Percentiles rank a stretch among this genome's conserved stretches.
Conservation (phyloP, 1,140 invertebrate species). For the Adelges cooleyi region DNA sequence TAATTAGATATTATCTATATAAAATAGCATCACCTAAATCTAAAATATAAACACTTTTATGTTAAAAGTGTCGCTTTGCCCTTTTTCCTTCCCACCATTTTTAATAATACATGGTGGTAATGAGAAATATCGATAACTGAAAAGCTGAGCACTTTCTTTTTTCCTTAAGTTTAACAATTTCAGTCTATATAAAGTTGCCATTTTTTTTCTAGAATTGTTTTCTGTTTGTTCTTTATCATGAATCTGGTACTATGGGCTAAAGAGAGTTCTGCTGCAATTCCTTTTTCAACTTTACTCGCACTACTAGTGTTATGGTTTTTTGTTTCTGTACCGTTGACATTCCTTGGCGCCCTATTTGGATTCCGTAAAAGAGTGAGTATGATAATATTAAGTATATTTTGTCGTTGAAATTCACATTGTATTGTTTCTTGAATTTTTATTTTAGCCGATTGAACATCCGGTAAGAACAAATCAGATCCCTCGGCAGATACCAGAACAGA, state of each 20-base stretch:
- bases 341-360: conserved; percentile 95
- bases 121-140: too few species aligned
- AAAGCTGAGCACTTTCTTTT: too few species aligned
- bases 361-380: conserved; percentile 83
- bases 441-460: conserved; percentile 83
- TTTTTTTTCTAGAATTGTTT: conserved; percentile 68
- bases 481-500: conserved; percentile 94
- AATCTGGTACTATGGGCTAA: conserved; percentile 93
- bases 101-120: too few species aligned
- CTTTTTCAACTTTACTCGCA: conserved; percentile 96
- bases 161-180: too few species aligned
- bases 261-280: conserved; percentile 87
- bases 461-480: conserved; percentile 98
- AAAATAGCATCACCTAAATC: too few species aligned
- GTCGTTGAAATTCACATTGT: too few species aligned
- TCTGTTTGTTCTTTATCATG: conserved; percentile 89
- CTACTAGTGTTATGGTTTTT: conserved; percentile 93
- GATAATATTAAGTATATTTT: too few species aligned
- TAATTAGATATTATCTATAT: too few species aligned
- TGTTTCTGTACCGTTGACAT: conserved; percentile 94
- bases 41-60: too few species aligned
- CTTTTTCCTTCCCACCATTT: too few species aligned
- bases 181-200: neutral
- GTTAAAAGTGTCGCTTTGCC: too few species aligned
- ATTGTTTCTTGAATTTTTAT: too few species aligned